Evolutionary conservation across 2,888 invertebrate species (phyloP).

Genomic region (Habrosyne pyritoides): DNA sequence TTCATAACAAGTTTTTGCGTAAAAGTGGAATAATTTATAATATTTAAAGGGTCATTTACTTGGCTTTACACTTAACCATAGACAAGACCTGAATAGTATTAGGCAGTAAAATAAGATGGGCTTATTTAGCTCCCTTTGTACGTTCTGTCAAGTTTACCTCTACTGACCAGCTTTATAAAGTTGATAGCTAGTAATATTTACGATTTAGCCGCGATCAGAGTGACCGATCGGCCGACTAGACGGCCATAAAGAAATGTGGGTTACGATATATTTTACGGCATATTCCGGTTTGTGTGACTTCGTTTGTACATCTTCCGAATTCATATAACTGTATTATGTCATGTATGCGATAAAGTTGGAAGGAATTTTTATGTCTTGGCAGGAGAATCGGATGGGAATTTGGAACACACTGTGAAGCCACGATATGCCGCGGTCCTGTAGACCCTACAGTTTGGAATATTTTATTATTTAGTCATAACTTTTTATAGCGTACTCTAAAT

Average conservation of each 20-base stretch:
- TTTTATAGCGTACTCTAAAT: background rate
- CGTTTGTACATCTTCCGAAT: background rate
- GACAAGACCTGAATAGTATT: background rate
- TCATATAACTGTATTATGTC: background rate
- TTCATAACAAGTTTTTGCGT: conserved; percentile 6
- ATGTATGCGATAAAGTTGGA: background rate
- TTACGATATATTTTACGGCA: background rate
- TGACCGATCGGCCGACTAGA: conserved; percentile 1
- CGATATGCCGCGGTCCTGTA: background rate
- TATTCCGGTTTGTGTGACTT: conserved; percentile 1
- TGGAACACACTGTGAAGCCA: background rate
- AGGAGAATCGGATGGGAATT: background rate
- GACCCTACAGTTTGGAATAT: background rate
- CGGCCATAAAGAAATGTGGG: background rate
- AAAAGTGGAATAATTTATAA: background rate
- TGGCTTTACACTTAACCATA: background rate
- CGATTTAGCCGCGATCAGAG: background rate
- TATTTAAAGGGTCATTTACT: background rate
- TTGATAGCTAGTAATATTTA: background rate
- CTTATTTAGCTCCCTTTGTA: no score
- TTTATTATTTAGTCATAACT: background rate
- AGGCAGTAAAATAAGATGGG: background rate
- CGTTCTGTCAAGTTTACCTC: no score
- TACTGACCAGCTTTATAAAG: background rate
- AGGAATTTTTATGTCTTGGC: background rate